Conservation (phyloP, 1,140 invertebrate genomes). For the Calliphora vicina region DNA sequence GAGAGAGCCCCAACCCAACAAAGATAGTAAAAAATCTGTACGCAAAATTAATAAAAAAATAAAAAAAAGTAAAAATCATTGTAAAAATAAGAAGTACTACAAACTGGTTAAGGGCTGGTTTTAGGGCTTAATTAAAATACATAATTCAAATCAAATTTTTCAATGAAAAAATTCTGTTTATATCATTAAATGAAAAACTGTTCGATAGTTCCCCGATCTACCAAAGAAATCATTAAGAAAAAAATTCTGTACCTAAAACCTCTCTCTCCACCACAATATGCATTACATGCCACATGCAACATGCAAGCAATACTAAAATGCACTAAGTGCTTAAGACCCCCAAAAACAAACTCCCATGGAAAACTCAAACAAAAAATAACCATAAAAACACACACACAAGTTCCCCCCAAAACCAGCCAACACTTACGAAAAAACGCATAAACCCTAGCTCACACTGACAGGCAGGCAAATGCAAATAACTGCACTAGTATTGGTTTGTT, state of each 20-base stretch:
- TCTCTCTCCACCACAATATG: background rate
- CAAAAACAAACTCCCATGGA: background rate
- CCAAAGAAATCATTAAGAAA: background rate
- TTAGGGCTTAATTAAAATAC: too few relatives aligned
- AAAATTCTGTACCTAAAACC: background rate
- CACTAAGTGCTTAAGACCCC: background rate
- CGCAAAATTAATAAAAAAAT: too few relatives aligned
- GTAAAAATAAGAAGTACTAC: too few relatives aligned
- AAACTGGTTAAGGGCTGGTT: too few relatives aligned
- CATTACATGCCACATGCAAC: constrained; percentile 27
- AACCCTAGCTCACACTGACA: background rate
- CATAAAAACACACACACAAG: too few relatives aligned
- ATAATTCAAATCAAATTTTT: too few relatives aligned
- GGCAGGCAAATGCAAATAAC: background rate
- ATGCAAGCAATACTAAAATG: constrained; percentile 29
- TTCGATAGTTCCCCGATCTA: background rate
- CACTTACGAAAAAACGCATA: background rate
- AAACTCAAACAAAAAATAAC: background rate
- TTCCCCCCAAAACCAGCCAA: background rate
- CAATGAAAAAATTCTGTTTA: too few relatives aligned
- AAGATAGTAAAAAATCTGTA: too few relatives aligned
- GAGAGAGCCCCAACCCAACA: too few relatives aligned
- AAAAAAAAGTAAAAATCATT: too few relatives aligned
- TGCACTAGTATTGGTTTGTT: constrained; percentile 26
- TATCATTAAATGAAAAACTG: too few relatives aligned